These are phyloP conservation scores for Meandrina meandrites DNA, from an alignment of 92 coral and sea anemone species.

Conservation along the genomic window DNA sequence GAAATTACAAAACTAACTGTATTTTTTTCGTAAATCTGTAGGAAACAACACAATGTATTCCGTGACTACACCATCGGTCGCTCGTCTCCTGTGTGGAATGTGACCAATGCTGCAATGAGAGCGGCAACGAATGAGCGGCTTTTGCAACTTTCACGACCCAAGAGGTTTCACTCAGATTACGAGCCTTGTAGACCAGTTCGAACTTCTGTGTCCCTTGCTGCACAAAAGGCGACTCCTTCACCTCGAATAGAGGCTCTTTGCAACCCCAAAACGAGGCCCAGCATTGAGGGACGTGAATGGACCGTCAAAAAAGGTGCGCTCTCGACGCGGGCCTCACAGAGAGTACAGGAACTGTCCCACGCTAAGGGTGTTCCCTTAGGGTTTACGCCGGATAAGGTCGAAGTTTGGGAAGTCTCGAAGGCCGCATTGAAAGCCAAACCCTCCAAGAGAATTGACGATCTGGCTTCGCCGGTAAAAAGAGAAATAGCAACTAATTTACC, in stretches of 20 bases:
- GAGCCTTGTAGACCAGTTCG: constrained; percentile 73
- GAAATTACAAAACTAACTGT: neutral
- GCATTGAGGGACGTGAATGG: constrained; percentile 84
- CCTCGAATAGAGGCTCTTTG: constrained; percentile 74
- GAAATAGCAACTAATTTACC: constrained; percentile 90
- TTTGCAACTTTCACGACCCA: constrained; percentile 64
- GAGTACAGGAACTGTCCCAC: constrained; percentile 78
- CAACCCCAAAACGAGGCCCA: constrained; percentile 63
- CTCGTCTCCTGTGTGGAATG: constrained; percentile 86
- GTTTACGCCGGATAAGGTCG: constrained; percentile 77
- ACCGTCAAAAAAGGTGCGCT: constrained; percentile 75
- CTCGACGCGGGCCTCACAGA: constrained; percentile 64
- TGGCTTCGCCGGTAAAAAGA: constrained; percentile 77
- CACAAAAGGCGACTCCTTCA: constrained; percentile 75
- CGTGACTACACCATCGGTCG: constrained; percentile 90
- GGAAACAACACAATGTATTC: constrained; percentile 81
- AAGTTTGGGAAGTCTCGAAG: constrained; percentile 89
- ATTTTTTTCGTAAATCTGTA: constrained; percentile 13
- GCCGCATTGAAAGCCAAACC: constrained; percentile 75
- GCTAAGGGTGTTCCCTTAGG: constrained; percentile 86
- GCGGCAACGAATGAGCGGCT: constrained; percentile 61
- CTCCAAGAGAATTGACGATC: constrained; percentile 77
- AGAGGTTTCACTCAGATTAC: constrained; percentile 75
- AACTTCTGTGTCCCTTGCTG: constrained; percentile 66
- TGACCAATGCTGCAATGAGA: constrained; percentile 61